These are phyloP conservation scores for Cepaea nemoralis DNA, from an alignment of 1,140 invertebrate species.

Conservation along the genomic window DNA sequence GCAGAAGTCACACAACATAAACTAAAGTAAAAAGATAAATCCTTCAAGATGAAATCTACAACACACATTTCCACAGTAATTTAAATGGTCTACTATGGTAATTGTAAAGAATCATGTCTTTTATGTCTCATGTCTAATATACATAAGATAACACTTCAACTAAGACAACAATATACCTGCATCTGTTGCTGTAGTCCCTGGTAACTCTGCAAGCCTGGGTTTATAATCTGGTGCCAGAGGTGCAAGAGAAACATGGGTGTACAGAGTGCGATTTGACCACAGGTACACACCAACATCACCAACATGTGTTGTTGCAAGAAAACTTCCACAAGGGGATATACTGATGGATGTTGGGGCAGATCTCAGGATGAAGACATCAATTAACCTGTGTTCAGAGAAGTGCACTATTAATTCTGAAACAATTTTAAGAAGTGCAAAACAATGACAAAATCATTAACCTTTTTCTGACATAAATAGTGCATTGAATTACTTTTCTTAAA, in stretches of 20 bases:
- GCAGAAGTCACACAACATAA: too few species aligned
- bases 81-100: too few species aligned
- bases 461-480: not conserved
- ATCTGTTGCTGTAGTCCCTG: slow-evolving; percentile 64
- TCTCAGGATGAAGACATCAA: slow-evolving; percentile 69
- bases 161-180: not conserved
- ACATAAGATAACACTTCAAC: too few species aligned
- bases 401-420: not conserved
- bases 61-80: too few species aligned
- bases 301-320: slow-evolving; percentile 88
- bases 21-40: too few species aligned
- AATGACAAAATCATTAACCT: slow-evolving; percentile 6
- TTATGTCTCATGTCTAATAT: too few species aligned
- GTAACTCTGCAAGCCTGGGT: slow-evolving; percentile 75
- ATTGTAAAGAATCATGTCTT: too few species aligned
- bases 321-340: slow-evolving; percentile 92
- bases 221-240: slow-evolving; percentile 78
- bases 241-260: slow-evolving; percentile 82
- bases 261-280: slow-evolving; percentile 93
- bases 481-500: not conserved
- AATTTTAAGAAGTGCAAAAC: not conserved
- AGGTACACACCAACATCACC: slow-evolving; percentile 91
- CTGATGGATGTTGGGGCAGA: slow-evolving; percentile 79
- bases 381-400: slow-evolving; percentile 58
- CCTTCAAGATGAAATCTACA: too few species aligned